Base-by-base conservation (phyloP, 2,113 vertebrate species). In the Hystrix cristata region DNA sequence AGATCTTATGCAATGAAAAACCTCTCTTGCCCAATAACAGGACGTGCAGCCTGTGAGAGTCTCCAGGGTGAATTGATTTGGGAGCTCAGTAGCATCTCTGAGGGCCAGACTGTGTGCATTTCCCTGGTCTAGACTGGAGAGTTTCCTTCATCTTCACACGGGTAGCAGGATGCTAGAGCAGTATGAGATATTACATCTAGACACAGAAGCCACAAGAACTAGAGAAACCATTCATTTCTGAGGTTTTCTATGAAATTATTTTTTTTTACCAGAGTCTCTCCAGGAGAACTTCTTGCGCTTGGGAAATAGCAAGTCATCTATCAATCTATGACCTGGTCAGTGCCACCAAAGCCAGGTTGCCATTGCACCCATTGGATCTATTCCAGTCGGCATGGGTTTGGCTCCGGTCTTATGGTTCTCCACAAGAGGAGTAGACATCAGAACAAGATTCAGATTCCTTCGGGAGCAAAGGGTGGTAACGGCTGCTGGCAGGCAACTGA, bases 291-390 rank as follows among this genome's bases (percentile, higher is more conserved):
- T 80, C 11, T 4, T 64, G 65, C n/a, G 23, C 55, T 83, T 72
- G 34, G 27, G 31, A 67, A 79, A 72, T 67, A 43, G 5, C 3
- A 65, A 67, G 21, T 7, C 69, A 67, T 21, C 5, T 62, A 16
- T 2, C 7, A 0, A 48, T 6, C 29, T 27, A 29, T 38, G 64
- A 83, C 43, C 55, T 48, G 5, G n/a, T 31, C 5, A 21, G 3
- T 23, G 67, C 2, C 38, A 1, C 0, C 18, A n/a, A 78, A 55
- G 76, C 53, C 7, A 19, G 29, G 9, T 57, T 48, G 7, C 43
- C 6, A 3, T 46, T 1, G 14, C 3, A 10, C 48, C 23, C 5
- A 34, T 19, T 15, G 14, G 3, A 3, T 3, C 21, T 8, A 6
- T 7, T 12, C 43, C 15, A 31, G 48, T 12, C 5, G 19, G 4